Conservation (phyloP, 2,888 invertebrate genomes). For the Sesamia inferens region DNA sequence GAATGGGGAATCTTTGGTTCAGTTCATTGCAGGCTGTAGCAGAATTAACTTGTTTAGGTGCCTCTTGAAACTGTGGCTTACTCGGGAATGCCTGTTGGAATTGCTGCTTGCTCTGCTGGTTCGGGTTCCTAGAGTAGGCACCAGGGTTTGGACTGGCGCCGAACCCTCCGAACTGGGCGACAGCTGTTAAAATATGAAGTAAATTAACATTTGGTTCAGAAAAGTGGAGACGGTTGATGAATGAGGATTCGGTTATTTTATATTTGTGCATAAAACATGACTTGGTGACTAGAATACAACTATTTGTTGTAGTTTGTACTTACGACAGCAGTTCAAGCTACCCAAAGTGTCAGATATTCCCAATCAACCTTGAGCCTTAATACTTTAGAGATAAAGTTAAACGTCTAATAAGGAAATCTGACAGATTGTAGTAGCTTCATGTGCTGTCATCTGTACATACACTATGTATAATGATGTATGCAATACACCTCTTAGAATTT, state of each 20-base stretch:
- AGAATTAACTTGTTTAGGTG: conserved; percentile 49
- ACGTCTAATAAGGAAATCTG: no score
- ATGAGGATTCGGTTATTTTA: neutral
- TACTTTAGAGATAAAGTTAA: no score
- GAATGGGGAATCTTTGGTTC: conserved; percentile 92
- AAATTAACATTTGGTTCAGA: neutral
- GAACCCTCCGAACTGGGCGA: conserved; percentile 71
- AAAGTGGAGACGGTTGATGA: no score
- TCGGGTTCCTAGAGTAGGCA: conserved; percentile 46
- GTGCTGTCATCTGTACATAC: no score
- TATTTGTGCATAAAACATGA: conserved; percentile 2
- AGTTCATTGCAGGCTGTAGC: conserved; percentile 90
- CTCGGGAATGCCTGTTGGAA: conserved; percentile 24
- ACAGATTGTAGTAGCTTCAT: no score
- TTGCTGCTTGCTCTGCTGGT: conserved; percentile 50
- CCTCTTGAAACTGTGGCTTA: conserved; percentile 65
- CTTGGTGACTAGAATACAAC: conserved; percentile 7
- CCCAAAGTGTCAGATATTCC: no score
- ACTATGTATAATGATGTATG: neutral
- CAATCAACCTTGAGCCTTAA: no score
- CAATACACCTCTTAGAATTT: conserved; percentile 20
- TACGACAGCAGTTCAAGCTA: no score
- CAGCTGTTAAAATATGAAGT: conserved; percentile 66
- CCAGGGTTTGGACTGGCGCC: conserved; percentile 37
- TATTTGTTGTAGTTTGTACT: conserved; percentile 16